Conservation (phyloP, 35 echinoderm and acorn worm genomes). For the Ophioderma brevispina region DNA sequence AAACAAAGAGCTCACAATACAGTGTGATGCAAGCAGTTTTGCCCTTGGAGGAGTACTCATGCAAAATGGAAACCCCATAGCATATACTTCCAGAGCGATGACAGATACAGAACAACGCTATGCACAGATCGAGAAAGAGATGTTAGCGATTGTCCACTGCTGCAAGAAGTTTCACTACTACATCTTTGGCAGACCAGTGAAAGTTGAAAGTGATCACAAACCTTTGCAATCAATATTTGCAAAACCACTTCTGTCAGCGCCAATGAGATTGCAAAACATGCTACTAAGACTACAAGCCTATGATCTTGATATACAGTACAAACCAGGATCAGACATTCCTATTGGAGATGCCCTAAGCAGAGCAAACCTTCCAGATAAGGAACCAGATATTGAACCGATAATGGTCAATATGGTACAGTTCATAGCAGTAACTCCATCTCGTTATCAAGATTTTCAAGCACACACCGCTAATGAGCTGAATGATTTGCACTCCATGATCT, state of each 20-base stretch:
- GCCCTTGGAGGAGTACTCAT: slow-evolving; percentile 39
- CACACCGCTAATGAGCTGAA: no score
- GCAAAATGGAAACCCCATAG: slow-evolving; percentile 31
- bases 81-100: slow-evolving; percentile 41
- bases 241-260: slow-evolving; percentile 43
- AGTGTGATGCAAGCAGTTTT: slow-evolving; percentile 20
- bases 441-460: no score
- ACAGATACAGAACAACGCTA: slow-evolving; percentile 26
- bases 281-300: slow-evolving; percentile 57
- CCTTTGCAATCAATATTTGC: slow-evolving; percentile 54
- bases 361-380: no score
- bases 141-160: slow-evolving; percentile 33
- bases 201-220: slow-evolving; percentile 54
- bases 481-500: no score
- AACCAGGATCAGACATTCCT: slow-evolving; percentile 20
- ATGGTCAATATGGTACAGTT: no score
- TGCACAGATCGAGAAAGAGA: slow-evolving; percentile 71
- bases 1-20: slow-evolving; percentile 5
- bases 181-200: slow-evolving; percentile 34
- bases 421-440: no score
- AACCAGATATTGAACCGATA: no score
- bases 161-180: slow-evolving; percentile 68
- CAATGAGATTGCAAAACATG: slow-evolving; percentile 64
- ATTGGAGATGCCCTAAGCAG: slow-evolving; percentile 28
- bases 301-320: slow-evolving; percentile 20